Conservation (phyloP, 2,888 invertebrate species). For the Synergus gifuensis region DNA sequence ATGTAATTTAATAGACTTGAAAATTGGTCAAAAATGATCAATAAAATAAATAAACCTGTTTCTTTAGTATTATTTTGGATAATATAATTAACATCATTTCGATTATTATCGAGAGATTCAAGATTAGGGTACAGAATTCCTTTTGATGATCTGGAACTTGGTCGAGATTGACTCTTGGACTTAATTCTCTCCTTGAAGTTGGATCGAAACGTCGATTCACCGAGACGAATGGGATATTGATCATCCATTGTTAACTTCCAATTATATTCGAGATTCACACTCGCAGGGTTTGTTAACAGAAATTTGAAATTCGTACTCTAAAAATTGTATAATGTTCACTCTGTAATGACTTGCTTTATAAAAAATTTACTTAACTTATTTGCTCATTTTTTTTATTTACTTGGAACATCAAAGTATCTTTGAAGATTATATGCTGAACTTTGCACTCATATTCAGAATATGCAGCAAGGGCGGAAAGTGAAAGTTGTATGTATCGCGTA, state of each 20-base stretch:
- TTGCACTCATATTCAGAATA: slow-evolving; percentile 79
- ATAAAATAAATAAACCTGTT: not conserved
- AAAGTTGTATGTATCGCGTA: slow-evolving; percentile 75
- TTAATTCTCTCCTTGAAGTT: slow-evolving; percentile 25
- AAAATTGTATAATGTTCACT: slow-evolving; percentile 4
- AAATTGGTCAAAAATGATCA: not conserved
- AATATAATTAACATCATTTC: not conserved
- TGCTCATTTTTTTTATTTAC: slow-evolving; percentile 61
- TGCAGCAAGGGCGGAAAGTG: slow-evolving; percentile 79
- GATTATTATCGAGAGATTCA: slow-evolving; percentile 5
- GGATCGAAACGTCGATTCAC: slow-evolving; percentile 39
- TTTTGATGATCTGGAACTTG: slow-evolving; percentile 47
- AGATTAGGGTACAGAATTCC: slow-evolving; percentile 49
- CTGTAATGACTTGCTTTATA: not conserved
- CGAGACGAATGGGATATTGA: slow-evolving; percentile 61
- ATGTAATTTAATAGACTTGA: not conserved
- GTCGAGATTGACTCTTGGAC: slow-evolving; percentile 44
- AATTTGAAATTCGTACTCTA: slow-evolving; percentile 63
- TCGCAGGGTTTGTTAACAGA: slow-evolving; percentile 62
- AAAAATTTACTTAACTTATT: not conserved
- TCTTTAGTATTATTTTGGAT: not conserved
- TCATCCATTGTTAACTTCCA: slow-evolving; percentile 68
- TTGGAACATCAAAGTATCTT: slow-evolving; percentile 81
- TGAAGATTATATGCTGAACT: slow-evolving; percentile 77
- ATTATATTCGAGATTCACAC: slow-evolving; percentile 60